A percentile compares a stretch with the other conserved stretches of the same genome.
Conservation (phyloP, 2,797 vertebrate species). For the Tinamus major region DNA sequence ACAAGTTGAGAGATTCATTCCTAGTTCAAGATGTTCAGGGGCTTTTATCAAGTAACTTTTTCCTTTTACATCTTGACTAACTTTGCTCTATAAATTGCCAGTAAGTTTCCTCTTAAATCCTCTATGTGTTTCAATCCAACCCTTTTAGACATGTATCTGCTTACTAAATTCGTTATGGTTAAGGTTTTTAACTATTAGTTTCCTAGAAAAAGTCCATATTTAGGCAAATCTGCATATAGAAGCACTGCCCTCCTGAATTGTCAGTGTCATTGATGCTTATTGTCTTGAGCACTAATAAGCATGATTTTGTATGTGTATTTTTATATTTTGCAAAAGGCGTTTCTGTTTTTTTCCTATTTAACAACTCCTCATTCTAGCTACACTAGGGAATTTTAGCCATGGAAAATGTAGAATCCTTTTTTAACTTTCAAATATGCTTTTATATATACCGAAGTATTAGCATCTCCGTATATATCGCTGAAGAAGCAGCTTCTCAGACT, state of each 20-base stretch:
- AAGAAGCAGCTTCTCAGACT: neutral
- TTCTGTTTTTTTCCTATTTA: neutral
- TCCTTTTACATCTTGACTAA: slow-evolving; percentile 30
- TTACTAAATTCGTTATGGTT: neutral
- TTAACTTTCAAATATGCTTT: neutral
- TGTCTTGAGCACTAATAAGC: slow-evolving; percentile 68
- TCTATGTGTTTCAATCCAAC: neutral
- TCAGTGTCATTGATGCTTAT: slow-evolving; percentile 78
- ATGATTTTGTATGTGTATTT: slow-evolving; percentile 30
- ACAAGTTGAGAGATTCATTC: neutral
- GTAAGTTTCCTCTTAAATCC: neutral
- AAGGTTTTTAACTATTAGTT: neutral
- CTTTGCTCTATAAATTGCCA: neutral
- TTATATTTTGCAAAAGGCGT: slow-evolving; percentile 35
- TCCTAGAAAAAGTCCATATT: slow-evolving; percentile 17
- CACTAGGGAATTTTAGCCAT: neutral
- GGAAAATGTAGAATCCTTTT: neutral
- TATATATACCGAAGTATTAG: neutral
- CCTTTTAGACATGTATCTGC: neutral
- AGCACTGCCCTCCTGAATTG: slow-evolving; percentile 39
- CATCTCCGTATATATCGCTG: neutral
- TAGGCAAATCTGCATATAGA: slow-evolving; percentile 8
- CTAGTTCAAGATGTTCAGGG: neutral
- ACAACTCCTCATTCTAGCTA: slow-evolving; percentile 6
- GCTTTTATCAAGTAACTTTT: neutral